Evolutionary conservation across 2,113 vertebrate species (phyloP).

Genomic region (Echinops telfairi): DNA sequence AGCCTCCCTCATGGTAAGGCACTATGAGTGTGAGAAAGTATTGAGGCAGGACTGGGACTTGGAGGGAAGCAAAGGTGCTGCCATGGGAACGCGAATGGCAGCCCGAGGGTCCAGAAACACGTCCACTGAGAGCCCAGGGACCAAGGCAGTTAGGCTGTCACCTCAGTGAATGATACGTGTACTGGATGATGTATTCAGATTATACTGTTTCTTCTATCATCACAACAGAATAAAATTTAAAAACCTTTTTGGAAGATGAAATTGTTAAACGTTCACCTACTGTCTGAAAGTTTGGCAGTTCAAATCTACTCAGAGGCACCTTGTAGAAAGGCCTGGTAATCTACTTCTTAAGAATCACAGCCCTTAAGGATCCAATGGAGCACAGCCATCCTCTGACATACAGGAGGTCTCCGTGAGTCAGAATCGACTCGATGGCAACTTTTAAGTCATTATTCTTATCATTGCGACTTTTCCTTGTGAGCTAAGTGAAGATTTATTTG

Average conservation of each 20-base stretch:
- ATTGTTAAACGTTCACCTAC: neutral
- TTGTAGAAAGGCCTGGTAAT: neutral
- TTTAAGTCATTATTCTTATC: neutral
- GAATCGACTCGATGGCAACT: neutral
- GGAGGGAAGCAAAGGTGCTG: neutral
- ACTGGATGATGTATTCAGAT: neutral
- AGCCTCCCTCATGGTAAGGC: neutral
- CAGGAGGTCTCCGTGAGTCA: neutral
- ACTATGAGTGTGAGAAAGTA: neutral
- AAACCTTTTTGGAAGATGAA: neutral
- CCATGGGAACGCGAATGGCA: neutral
- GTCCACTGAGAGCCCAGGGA: neutral
- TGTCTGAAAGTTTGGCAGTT: neutral
- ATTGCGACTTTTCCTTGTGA: too few relatives aligned
- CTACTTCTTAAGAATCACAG: neutral
- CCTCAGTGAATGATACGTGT: neutral
- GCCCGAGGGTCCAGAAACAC: neutral
- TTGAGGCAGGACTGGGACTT: neutral
- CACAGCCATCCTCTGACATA: neutral
- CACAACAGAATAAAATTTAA: neutral
- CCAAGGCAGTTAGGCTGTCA: neutral
- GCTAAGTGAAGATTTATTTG: too few relatives aligned
- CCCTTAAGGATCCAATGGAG: neutral
- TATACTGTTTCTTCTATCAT: neutral
- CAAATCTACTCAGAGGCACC: neutral